These are phyloP conservation scores for Rhodeus uyekii DNA, from an alignment of 2,797 vertebrate genomes.

Conservation along the genomic window DNA sequence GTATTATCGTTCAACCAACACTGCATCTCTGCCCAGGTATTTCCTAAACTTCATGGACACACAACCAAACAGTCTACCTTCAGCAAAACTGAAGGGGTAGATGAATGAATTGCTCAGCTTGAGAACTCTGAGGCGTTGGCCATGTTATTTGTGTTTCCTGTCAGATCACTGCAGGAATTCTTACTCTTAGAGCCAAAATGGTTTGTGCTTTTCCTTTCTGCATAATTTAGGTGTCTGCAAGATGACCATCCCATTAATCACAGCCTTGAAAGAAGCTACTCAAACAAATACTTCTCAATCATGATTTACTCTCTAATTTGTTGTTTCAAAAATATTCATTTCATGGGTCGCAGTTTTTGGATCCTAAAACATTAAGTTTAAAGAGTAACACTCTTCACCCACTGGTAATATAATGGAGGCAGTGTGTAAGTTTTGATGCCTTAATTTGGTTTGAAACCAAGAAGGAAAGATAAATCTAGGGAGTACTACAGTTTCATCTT, in stretches of 20 bases:
- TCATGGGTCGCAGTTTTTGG: conserved; percentile 45
- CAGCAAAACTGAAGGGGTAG: not conserved
- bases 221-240: conserved; percentile 71
- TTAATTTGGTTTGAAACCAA: conserved; percentile 5
- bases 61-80: not conserved
- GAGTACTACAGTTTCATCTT: too few relatives aligned
- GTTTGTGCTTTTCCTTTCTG: conserved; percentile 63
- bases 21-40: too few relatives aligned
- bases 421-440: conserved; percentile 51
- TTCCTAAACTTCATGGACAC: not conserved
- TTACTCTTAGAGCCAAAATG: conserved; percentile 58
- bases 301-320: conserved; percentile 57
- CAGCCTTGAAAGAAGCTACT: conserved; percentile 49
- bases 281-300: conserved; percentile 57
- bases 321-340: conserved; percentile 53
- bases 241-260: conserved; percentile 65
- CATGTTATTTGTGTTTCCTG: conserved; percentile 52
- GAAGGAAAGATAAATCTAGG: not conserved
- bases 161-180: conserved; percentile 56
- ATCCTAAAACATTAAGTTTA: conserved; percentile 1
- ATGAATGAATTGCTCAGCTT: not conserved
- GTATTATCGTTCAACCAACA: conserved; percentile 43
- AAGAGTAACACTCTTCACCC: conserved; percentile 20
- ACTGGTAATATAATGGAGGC: conserved; percentile 46
- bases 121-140: not conserved